Percentiles rank a stretch among this genome's conserved stretches.
Evolutionary conservation across 2,113 vertebrate genomes (phyloP).

Genomic region (Centropus bengalensis): DNA sequence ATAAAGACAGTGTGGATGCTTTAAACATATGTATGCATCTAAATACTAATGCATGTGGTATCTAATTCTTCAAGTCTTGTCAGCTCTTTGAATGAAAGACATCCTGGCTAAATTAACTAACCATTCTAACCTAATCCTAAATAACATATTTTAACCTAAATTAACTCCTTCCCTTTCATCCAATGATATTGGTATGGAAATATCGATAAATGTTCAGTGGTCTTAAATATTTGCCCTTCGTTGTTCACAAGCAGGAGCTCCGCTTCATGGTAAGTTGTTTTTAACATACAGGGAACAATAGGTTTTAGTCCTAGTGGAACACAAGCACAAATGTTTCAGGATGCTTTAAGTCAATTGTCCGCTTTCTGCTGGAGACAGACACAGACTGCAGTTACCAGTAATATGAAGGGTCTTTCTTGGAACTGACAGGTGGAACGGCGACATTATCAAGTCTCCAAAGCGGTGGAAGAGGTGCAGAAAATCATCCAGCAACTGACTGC

Average conservation of each 20-base stretch:
- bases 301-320: background rate
- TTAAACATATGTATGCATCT: background rate
- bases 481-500: constrained; percentile 77
- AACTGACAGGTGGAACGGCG: constrained; percentile 76
- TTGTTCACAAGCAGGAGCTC: background rate
- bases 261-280: background rate
- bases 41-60: background rate
- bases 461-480: constrained; percentile 82
- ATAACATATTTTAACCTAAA: background rate
- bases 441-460: constrained; percentile 73
- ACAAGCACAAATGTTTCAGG: background rate
- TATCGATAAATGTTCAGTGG: background rate
- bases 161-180: background rate
- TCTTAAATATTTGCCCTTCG: background rate
- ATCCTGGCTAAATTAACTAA: background rate
- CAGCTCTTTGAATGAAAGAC: background rate
- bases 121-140: too few species aligned
- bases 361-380: background rate
- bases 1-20: background rate
- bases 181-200: background rate
- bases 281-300: background rate
- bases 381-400: background rate
- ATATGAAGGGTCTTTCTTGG: background rate
- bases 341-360: background rate
- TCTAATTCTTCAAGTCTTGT: background rate